Evolutionary conservation across 2,113 vertebrate species (phyloP).

Genomic region (Saiga tatarica): DNA sequence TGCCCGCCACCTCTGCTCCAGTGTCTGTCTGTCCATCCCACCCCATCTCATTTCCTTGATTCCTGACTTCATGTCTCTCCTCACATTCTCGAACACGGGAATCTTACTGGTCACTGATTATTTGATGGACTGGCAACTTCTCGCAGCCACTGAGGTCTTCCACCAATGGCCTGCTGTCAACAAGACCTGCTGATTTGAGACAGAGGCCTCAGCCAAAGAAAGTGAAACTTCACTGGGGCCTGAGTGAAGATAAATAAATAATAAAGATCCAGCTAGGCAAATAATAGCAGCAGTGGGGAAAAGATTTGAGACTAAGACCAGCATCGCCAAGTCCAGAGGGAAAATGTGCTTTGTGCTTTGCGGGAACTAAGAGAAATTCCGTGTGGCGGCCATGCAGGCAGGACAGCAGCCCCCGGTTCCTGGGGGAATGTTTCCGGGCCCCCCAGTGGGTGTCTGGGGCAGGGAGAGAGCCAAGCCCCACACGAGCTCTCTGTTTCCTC

Average conservation of each 20-base stretch:
- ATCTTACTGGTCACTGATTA: neutral
- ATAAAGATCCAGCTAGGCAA: neutral
- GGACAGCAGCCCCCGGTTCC: neutral
- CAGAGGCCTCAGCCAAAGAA: neutral
- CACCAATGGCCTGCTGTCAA: neutral
- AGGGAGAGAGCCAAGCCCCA: neutral
- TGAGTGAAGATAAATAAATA: neutral
- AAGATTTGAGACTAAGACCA: neutral
- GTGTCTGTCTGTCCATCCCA: too few relatives aligned
- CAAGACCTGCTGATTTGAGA: neutral
- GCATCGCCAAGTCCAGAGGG: too few relatives aligned
- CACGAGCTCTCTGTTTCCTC: fast-evolving
- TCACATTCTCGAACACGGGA: neutral
- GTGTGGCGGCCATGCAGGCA: neutral
- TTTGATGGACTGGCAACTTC: neutral
- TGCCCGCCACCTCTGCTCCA: too few relatives aligned
- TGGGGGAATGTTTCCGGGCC: neutral
- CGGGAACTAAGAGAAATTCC: neutral
- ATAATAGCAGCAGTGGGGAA: neutral
- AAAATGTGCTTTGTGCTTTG: too few relatives aligned
- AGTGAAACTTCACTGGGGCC: neutral
- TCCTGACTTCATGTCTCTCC: neutral
- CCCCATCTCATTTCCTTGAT: neutral
- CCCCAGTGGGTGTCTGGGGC: neutral
- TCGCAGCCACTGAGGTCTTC: neutral